Conservation (phyloP, 2,113 vertebrate genomes). For the Trogon melanurus region DNA sequence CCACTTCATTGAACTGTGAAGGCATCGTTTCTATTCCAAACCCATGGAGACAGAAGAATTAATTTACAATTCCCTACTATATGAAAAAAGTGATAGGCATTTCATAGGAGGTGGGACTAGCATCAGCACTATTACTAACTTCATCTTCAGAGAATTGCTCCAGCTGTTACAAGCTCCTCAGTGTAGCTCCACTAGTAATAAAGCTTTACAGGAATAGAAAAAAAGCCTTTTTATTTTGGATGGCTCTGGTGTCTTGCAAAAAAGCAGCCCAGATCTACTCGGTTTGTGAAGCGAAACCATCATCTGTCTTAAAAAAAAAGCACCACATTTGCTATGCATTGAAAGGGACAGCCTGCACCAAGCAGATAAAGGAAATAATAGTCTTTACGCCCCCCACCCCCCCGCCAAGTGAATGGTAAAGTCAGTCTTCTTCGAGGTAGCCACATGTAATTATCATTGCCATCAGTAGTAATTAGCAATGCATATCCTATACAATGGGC, state of each 20-base stretch:
- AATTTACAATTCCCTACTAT: constrained; percentile 35
- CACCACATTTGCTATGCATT: not conserved
- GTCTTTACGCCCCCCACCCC: too few relatives aligned
- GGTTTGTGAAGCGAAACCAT: not conserved
- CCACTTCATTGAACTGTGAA: constrained; percentile 64
- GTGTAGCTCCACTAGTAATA: not conserved
- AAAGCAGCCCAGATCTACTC: not conserved
- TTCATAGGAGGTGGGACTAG: not conserved
- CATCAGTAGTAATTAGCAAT: not conserved
- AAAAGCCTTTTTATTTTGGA: not conserved
- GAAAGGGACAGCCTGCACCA: not conserved
- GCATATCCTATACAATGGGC: not conserved
- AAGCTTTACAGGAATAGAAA: not conserved
- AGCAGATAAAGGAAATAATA: not conserved
- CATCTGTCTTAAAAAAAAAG: not conserved
- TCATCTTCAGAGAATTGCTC: constrained; percentile 31
- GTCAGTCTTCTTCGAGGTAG: not conserved
- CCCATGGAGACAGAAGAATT: constrained; percentile 36
- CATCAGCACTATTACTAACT: not conserved
- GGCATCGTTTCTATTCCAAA: constrained; percentile 16
- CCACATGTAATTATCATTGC: not conserved
- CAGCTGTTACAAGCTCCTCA: not conserved
- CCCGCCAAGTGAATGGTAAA: not conserved
- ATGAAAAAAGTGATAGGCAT: not conserved
- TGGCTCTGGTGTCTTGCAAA: not conserved